Evolutionary conservation across 2,797 vertebrate genomes (phyloP), one percentile per base, ranked within the genome.

Genomic region (Anableps anableps): DNA sequence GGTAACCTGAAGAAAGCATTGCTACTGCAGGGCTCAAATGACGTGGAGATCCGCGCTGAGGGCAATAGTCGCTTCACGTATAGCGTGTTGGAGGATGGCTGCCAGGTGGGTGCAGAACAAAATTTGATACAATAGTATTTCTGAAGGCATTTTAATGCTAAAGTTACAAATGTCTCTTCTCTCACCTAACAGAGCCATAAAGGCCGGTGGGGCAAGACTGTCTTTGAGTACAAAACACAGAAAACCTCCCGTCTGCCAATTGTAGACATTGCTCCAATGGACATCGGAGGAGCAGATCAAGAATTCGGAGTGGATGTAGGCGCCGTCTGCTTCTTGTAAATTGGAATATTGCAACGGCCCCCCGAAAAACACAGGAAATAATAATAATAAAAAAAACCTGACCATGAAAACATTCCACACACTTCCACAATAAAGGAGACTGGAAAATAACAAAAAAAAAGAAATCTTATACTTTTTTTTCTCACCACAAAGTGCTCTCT

Each of bases 241-340:
- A 99, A 99, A 95, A 99, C 98, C 92, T 97, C 98, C 2, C 98
- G 99, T 91, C 97, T 99, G 90, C 99, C 99, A 93, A 97, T 99
- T 80, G 96, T 98, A 90, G 98, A 99, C 95, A 97, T 99, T 93
- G 99, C 98, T 91, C 98, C 98, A 89, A 96, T 98, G 97, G 99
- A 99, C 96, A 97, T 99, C 92, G 99, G 98, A 93, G 98, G 96
- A 91, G 96, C 96, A 0, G 97, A 99, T 88, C 99, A 99, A 95
- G 98, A 99, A 96, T 99, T 99, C 58, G 99, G 99, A 81, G 96
- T 97, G 86, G 98, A 99, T 93, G 93, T 99, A 81, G 98, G 99
- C 93, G 95, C 97, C 45, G 98, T 97, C 94, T 99, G 99, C 97
- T 99, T 99, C 96, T 97, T 99, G 96, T 99, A 98, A 97, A 97